Conservation (phyloP, 2,797 vertebrate species). For the Nannoperca obscura region DNA sequence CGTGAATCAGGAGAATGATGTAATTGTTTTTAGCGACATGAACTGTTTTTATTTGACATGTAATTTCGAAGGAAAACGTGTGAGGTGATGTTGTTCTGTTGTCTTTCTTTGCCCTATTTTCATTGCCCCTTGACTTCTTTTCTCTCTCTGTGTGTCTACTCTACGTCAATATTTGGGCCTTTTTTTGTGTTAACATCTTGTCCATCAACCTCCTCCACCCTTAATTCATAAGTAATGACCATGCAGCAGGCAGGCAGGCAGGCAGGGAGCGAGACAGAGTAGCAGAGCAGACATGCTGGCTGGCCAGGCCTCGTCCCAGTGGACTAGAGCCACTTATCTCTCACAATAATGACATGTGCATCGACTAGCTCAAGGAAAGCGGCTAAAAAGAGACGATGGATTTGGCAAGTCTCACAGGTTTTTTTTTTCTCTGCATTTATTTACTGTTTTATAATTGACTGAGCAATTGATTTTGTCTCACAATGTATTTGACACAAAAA, state of each 20-base stretch:
- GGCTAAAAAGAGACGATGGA: conserved; percentile 47
- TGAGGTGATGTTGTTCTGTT: background rate
- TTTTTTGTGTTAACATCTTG: conserved; percentile 48
- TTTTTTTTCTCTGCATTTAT: background rate
- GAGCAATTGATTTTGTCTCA: background rate
- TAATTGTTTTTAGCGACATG: conserved; percentile 13
- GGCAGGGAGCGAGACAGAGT: conserved; percentile 58
- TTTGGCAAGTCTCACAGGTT: conserved; percentile 12
- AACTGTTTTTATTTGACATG: conserved; percentile 9
- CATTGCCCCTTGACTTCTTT: background rate
- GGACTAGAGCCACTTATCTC: conserved; percentile 70
- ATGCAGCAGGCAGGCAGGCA: conserved; percentile 67
- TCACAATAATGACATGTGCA: conserved; percentile 73
- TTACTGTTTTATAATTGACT: background rate
- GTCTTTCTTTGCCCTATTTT: background rate
- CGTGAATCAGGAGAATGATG: conserved; percentile 18
- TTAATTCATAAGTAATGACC: conserved; percentile 81
- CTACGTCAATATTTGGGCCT: conserved; percentile 11
- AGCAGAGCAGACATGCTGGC: conserved; percentile 73
- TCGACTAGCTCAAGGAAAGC: conserved; percentile 51
- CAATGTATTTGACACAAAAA: background rate
- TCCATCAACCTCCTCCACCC: conserved; percentile 65
- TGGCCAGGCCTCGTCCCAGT: conserved; percentile 64
- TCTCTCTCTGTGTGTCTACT: background rate
- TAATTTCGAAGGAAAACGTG: background rate